A percentile compares a stretch with the other conserved stretches of the same genome.
Evolutionary conservation across 37 sponge, comb jelly and placozoan species (phyloP).

Genomic region (Bolinopsis microptera): DNA sequence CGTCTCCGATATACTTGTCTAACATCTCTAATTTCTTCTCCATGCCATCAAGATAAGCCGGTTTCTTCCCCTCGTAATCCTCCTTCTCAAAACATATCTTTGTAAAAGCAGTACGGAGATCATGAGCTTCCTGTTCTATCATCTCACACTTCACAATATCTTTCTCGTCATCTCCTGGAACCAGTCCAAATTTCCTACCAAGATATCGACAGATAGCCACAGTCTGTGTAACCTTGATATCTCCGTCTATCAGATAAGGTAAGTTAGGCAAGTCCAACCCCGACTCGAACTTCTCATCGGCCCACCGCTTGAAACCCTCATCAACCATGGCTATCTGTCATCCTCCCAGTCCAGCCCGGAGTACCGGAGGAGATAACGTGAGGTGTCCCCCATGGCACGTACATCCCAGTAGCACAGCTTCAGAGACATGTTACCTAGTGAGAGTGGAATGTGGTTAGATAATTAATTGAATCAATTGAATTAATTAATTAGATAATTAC

Average conservation of each 20-base stretch:
- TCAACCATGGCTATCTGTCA: too few relatives aligned
- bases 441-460: too few relatives aligned
- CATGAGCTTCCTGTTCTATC: not conserved
- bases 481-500: too few relatives aligned
- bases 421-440: too few relatives aligned
- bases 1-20: slow-evolving; percentile 11
- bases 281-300: not conserved
- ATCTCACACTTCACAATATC: not conserved
- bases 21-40: not conserved
- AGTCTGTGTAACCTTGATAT: slow-evolving; percentile 10
- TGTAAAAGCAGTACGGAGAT: not conserved
- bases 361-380: not conserved
- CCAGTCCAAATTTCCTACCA: slow-evolving; percentile 57
- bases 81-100: not conserved
- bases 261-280: slow-evolving; percentile 52
- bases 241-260: slow-evolving; percentile 42
- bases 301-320: not conserved
- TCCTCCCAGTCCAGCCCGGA: not conserved
- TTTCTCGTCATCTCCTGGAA: not conserved
- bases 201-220: slow-evolving; percentile 24
- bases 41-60: not conserved
- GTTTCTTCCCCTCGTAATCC: not conserved
- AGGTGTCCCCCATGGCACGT: not conserved
- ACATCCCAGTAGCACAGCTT: slow-evolving; percentile 58
- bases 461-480: too few relatives aligned